A percentile compares a stretch with the other conserved stretches of the same genome.
phyloP scores from a whole-genome alignment of 2,113 vertebrate genomes.

The Neopipo cinnamomea region DNA sequence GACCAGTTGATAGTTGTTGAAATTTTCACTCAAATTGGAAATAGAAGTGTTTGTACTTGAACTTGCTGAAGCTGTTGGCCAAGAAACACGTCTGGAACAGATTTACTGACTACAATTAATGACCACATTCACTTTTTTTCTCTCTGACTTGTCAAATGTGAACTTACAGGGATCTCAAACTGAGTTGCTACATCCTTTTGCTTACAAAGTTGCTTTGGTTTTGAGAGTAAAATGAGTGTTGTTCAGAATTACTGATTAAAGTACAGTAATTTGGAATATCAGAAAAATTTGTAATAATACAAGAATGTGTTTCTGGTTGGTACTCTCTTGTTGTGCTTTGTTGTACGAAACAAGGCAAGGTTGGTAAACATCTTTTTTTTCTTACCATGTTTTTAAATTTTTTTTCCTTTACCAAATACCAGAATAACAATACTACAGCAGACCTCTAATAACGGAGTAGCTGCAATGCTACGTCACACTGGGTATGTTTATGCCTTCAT shows the following conservation, averaged over 20 bases:
- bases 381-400: not conserved
- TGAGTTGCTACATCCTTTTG: not conserved
- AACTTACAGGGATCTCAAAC: not conserved
- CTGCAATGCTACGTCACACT: fast-evolving
- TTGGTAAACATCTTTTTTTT: not conserved
- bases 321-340: not conserved
- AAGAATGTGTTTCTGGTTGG: not conserved
- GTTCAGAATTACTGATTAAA: not conserved
- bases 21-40: not conserved
- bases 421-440: not conserved
- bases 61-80: not conserved
- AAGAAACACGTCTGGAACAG: not conserved
- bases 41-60: not conserved
- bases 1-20: not conserved
- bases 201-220: not conserved
- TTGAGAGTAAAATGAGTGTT: not conserved
- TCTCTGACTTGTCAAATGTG: not conserved
- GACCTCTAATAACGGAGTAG: not conserved
- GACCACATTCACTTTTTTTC: not conserved
- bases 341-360: not conserved
- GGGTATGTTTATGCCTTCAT: not conserved
- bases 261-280: not conserved
- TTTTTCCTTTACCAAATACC: not conserved
- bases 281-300: not conserved
- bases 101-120: not conserved